Evolutionary conservation across 1,140 invertebrate species (phyloP), one percentile per base, ranked within the genome.

Genomic region (Bemisia tabaci): DNA sequence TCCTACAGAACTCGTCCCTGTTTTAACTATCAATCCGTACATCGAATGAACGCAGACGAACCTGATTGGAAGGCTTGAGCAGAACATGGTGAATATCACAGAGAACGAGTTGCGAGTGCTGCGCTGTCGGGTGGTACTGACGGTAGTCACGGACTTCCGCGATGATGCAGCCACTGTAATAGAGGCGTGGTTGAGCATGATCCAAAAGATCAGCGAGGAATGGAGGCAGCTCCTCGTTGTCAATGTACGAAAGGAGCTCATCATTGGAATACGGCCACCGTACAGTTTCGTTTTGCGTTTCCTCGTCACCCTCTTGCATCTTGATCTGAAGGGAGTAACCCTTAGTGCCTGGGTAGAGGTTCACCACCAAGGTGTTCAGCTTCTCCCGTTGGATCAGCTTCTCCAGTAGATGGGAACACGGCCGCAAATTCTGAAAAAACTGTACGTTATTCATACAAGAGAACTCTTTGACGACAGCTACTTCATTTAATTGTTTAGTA

Each of bases 121-220:
- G 33, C 17, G 33, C 2, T 11, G 48, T 12, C 70, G 84, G 84
- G 78, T 85, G 86, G 68, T 84, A 82, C 77, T 91, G 87, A 70
- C 92, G 82, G 75, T 91, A 92, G 79, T 96, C 92, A 73, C 92
- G 82, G 69, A 97, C 84, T 83, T 96, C 91, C 69, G 87, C 88
- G 73, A 96, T 90, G 61, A 96, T 89, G 79, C 92, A 95, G 26
- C 93, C 93, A 70, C 86, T 89, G 74, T 95, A 94, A 79, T 94
- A 96, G 23, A 95, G 81, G 76, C 87, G 85, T 23, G 87, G 86
- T 71, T 89, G 86, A 72, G 87, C 85, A 65, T 85, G 82, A 74
- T 92, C 91, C 60, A 95, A 77, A 65, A 94, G 78, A 76, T 95
- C 92, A 68, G 92, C 81, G 27, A 96, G 79, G 71, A 89, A 84